phyloP scores from a whole-genome alignment of 2,797 vertebrate species.

The Pachyuromys duprasi region DNA sequence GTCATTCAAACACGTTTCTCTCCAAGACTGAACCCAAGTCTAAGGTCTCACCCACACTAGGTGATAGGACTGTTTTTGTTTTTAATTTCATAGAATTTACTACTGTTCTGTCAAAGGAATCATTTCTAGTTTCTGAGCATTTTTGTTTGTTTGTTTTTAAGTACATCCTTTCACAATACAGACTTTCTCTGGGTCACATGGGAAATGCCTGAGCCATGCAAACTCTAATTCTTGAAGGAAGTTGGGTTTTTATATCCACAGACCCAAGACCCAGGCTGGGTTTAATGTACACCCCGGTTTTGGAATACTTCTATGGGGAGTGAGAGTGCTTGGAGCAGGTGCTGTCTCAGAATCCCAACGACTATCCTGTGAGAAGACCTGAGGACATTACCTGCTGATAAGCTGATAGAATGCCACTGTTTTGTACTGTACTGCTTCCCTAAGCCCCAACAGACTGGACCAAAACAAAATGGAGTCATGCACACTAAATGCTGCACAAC shows the following conservation, averaged over 20 bases:
- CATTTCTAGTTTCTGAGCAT: not conserved
- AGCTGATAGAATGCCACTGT: not conserved
- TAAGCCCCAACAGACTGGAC: not conserved
- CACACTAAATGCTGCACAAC: not conserved
- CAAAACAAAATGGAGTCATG: not conserved
- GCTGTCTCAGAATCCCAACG: not conserved
- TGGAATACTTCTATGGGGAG: not conserved
- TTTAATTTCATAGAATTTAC: not conserved
- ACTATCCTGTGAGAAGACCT: not conserved
- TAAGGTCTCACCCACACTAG: not conserved
- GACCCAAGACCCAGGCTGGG: not conserved
- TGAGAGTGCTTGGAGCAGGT: not conserved
- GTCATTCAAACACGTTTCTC: conserved; percentile 10
- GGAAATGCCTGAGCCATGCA: not conserved
- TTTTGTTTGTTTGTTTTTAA: conserved; percentile 30
- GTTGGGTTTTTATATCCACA: not conserved
- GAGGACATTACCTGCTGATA: not conserved
- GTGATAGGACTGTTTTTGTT: not conserved
- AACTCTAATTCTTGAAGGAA: conserved; percentile 14
- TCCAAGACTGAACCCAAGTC: not conserved
- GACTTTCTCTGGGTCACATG: not conserved
- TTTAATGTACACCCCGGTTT: not conserved
- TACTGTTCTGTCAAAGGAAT: not conserved
- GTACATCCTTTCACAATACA: not conserved
- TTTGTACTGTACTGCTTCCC: not conserved